A percentile compares a stretch with the other conserved stretches of the same genome.
These are phyloP conservation scores for Xestia c-nigrum DNA, from an alignment of 2,888 invertebrate genomes.

Conservation along the genomic window DNA sequence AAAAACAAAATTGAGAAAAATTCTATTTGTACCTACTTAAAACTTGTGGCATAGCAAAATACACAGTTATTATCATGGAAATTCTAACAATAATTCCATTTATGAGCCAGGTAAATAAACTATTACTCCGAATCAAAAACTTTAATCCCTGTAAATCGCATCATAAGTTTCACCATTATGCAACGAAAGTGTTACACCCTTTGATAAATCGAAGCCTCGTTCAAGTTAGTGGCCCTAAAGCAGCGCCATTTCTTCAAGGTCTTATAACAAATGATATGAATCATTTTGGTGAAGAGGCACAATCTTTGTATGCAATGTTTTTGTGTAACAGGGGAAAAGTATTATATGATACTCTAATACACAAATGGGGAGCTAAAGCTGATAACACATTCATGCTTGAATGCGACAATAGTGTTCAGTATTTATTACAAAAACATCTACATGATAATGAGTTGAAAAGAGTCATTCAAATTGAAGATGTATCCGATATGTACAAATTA, in stretches of 20 bases:
- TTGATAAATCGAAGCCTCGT: slow-evolving; percentile 80
- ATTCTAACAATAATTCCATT: slow-evolving; percentile 69
- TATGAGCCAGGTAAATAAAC: slow-evolving; percentile 79
- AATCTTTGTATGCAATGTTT: slow-evolving; percentile 95
- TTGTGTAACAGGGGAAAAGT: slow-evolving; percentile 96
- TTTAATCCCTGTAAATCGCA: not conserved
- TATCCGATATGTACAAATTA: slow-evolving; percentile 90
- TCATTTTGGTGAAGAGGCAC: slow-evolving; percentile 91
- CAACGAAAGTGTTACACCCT: slow-evolving; percentile 76
- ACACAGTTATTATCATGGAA: slow-evolving; percentile 6
- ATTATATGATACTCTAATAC: slow-evolving; percentile 94
- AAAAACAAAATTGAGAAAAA: not conserved
- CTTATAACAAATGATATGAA: slow-evolving; percentile 98
- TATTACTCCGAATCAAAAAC: slow-evolving; percentile 64
- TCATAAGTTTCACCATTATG: slow-evolving; percentile 5
- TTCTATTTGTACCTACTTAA: not conserved
- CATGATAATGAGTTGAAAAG: slow-evolving; percentile 94
- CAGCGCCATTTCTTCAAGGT: slow-evolving; percentile 95
- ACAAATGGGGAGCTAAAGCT: slow-evolving; percentile 89
- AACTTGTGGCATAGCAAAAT: not conserved
- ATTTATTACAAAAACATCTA: slow-evolving; percentile 93
- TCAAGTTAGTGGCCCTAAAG: slow-evolving; percentile 80
- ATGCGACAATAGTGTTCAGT: slow-evolving; percentile 92
- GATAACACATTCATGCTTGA: slow-evolving; percentile 93
- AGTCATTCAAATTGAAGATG: slow-evolving; percentile 92